Evolutionary conservation across 2,888 invertebrate genomes (phyloP), one percentile per base, ranked within the genome.

Genomic region (Blomia tropicalis): DNA sequence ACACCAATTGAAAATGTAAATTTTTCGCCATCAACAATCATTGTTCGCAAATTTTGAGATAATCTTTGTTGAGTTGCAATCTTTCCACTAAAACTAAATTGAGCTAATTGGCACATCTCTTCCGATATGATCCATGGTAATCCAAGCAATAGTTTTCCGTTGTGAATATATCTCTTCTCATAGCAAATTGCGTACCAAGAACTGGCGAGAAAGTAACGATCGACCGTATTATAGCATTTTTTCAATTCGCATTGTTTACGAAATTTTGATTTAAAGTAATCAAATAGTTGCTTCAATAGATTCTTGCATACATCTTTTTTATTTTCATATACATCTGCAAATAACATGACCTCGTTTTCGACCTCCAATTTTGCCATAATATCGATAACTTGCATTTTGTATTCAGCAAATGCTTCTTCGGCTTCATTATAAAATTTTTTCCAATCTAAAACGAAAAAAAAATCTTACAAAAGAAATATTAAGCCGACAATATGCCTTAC

Each of bases 121-220:
- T 66, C 65, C 23, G 65, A 54, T 11, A 67, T 22, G 23, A 65
- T 53, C 66, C 66, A 67, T 19, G 66, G 66, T 53, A 67, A 62
- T 31, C 67, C 63, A 17, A 66, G 29, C 7, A 58, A 27, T 51
- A n/a, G 41, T 17, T 41, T 43, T 43, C 32, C 19, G 5, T 31
- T 17, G 17, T 22, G 32, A 22, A n/a, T 19, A 36, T 23, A 32
- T 19, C 23, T 14, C 3, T 60, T 53, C 4, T 56, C 27, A 54
- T 66, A 66, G 1, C 60, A 58, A 23, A 63, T 47, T 58, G 63
- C 60, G 22, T 67, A 67, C 67, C 67, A 67, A 5, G 67, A 64
- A 11, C 65, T 65, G 1, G 65, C 65, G 47, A 62, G 59, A 43
- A 36, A 25, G 19, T 1, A 31, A 27, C 59, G 32, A 17, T 63